Evolutionary conservation across 2,113 vertebrate species (phyloP), one percentile per base, ranked within the genome.

Genomic region (Serilophus lunatus): DNA sequence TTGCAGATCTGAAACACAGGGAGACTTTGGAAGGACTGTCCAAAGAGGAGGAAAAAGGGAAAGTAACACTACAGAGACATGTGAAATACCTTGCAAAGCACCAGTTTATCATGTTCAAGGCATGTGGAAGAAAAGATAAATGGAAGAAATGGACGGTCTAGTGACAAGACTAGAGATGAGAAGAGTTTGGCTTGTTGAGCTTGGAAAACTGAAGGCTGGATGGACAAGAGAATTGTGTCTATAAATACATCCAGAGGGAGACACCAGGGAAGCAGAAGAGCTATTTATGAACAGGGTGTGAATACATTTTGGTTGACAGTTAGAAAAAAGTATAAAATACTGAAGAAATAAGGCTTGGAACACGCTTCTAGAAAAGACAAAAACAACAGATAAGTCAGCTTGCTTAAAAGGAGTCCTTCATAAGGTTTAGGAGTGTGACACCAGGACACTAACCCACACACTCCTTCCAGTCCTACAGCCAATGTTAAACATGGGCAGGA

Each of bases 401-500:
- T 8, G 1, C n/a, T 56, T 60, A n/a, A 59, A 87, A 44, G 10
- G 50, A 26, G 56, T 45, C 61, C 54, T 75, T 45, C 29, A 40
- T 3, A 19, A 56, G 18, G 53, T 68, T 68, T 26, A 56, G 51
- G 42, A 64, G n/a, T 35, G 66, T 35, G 65, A 76, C 57, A 68
- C 10, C 4, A 66, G 38, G 88, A 70, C 69, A 44, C 29, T 33
- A 78, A 57, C 26, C 74, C 24, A 45, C 33, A 18, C 22, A 7
- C 7, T 71, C 44, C 53, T 72, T 59, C 31, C 92, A 86, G 80
- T 14, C 71, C 65, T 19, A 82, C 54, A 64, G 35, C 44, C 44
- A 23, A 10, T 2, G 2, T 14, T 7, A 59, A 1, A 0, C 17
- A 9, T 0, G 4, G 7, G 18, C 28, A 53, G 24, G 53, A 82